A percentile compares a stretch with the other conserved stretches of the same genome.
Conservation (phyloP, 2,113 vertebrate species). For the Euleptes europaea region DNA sequence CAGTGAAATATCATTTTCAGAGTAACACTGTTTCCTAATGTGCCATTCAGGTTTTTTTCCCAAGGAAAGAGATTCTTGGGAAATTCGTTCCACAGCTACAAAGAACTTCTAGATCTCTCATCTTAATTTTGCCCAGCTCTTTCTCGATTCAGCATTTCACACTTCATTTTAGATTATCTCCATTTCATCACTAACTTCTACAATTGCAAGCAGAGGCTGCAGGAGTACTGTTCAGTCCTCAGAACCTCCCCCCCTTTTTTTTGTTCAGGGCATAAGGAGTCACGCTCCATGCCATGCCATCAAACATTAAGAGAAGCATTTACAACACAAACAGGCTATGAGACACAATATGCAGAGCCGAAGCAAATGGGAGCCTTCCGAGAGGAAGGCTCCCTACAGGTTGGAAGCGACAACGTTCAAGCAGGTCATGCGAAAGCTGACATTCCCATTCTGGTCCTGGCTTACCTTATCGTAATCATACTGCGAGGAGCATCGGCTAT, state of each 20-base stretch:
- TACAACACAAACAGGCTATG: not conserved
- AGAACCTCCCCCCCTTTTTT: too few species aligned
- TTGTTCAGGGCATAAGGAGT: not conserved
- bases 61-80: too few species aligned
- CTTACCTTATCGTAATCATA: conserved; percentile 98
- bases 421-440: not conserved
- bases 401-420: not conserved
- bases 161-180: not conserved
- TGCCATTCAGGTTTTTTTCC: too few species aligned
- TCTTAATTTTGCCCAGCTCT: too few species aligned
- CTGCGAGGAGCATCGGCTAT: conserved; percentile 96
- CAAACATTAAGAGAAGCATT: conserved; percentile 39
- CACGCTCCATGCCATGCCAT: conserved; percentile 9
- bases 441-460: not conserved
- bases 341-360: not conserved
- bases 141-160: not conserved
- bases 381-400: too few species aligned
- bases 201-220: not conserved
- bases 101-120: too few species aligned
- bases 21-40: too few species aligned
- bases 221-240: not conserved
- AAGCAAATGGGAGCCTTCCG: not conserved
- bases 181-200: not conserved
- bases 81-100: too few species aligned
- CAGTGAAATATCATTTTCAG: too few species aligned